phyloP scores from a whole-genome alignment of 2,888 invertebrate species.

The Hymenopus coronatus region DNA sequence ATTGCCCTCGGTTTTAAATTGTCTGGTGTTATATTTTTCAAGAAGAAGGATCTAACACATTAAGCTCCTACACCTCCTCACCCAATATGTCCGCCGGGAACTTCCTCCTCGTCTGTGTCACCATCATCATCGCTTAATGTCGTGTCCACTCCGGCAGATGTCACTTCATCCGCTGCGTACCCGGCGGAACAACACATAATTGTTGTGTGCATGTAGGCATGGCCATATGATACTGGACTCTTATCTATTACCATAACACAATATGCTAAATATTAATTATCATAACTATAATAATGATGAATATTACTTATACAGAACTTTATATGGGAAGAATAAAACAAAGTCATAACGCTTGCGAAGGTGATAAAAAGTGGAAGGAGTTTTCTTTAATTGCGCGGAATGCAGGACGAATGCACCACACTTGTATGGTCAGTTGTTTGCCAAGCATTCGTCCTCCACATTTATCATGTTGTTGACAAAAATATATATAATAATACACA shows the following conservation, averaged over 20 bases:
- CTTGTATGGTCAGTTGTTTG: neutral
- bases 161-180: neutral
- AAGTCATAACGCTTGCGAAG: neutral
- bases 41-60: constrained; percentile 1
- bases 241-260: neutral
- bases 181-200: neutral
- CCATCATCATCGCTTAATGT: neutral
- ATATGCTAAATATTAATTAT: constrained; percentile 21
- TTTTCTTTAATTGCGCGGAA: neutral
- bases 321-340: neutral
- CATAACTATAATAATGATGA: constrained; percentile 18
- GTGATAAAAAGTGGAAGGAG: neutral
- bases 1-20: constrained; percentile 22
- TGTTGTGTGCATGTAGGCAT: neutral
- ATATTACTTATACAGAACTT: constrained; percentile 24
- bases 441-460: neutral
- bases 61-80: neutral
- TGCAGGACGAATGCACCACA: neutral
- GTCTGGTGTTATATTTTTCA: constrained; percentile 27
- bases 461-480: neutral
- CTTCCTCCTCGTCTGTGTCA: neutral
- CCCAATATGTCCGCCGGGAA: neutral
- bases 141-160: neutral
- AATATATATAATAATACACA: neutral
- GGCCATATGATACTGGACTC: neutral